Evolutionary conservation across 1,140 invertebrate species (phyloP), one percentile per base, ranked within the genome.

Genomic region (Pissodes strobi): DNA sequence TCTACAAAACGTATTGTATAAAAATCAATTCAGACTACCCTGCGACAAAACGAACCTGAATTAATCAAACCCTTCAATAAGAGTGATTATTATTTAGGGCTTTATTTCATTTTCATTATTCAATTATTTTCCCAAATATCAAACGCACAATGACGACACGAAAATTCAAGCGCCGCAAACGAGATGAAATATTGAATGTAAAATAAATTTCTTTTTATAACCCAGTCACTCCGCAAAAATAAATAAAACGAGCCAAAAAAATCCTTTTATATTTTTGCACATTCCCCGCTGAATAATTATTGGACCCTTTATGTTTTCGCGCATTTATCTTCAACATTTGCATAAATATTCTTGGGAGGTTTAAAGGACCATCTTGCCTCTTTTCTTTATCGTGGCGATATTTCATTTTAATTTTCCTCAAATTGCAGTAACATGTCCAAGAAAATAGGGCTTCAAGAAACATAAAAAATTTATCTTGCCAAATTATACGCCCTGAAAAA

Each of bases 71-170:
- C n/a, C n/a, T n/a, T n/a, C n/a, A n/a, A 27, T 27, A 9, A 27
- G 25, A 27, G 25, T 27, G 30, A 9, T 39, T 23, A 55, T 39
- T 52, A 52, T 52, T 52, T 27, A 15, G 27, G 49, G 49, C 49
- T 52, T 52, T 52, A 52, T 52, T 21, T 52, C 49, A 34, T 52
- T 52, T 52, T 52, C 49, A 52, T 34, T 52, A 52, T 52, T 52
- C 49, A 52, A 27, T 52, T 52, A 52, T 52, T 34, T 52, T 27
- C 21, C 49, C 49, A 23, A 52, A 52, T 52, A 52, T 52, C 49
- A 52, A 34, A 34, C 49, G 49, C 49, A 52, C 27, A 52, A 52
- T 52, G 27, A 19, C 49, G 49, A 48, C 45, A n/a, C n/a, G n/a
- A 55, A 55, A 55, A 55, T 39, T 55, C 52, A 39, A n/a, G n/a